Evolutionary conservation across 1,140 invertebrate genomes (phyloP), one percentile per base, ranked within the genome.

Genomic region (Ips typographus): DNA sequence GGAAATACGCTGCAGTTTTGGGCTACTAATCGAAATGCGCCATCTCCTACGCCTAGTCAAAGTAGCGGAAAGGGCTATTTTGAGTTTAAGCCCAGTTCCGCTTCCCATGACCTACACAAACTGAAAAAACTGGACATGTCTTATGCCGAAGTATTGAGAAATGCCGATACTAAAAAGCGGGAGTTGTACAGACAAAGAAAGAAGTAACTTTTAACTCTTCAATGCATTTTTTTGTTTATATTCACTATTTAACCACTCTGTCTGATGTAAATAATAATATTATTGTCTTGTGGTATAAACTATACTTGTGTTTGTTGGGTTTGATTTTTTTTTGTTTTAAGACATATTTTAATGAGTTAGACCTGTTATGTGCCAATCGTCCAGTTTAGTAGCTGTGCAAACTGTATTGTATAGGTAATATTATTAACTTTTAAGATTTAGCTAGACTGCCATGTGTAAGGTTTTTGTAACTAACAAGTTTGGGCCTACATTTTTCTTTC

Each of bases 141-240:
- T 2, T 94, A 94, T 77, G 92, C 92, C 0, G 91, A 94, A 78
- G 92, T 89, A 2, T 80, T 94, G 6, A 85, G 90, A 58, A 88
- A 88, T 77, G 86, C 88, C 49, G 89, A 90, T 72, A 82, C 71
- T 36, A 79, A 76, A 51, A 77, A 85, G 55, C 65, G 69, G 55
- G 74, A 74, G 40, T 8, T 71, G 55, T 64, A 68, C 6, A 73
- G 70, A 51, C 69, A 75, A 7, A 74, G 74, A 62, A 74, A 61
- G 64, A 75, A 55, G 37, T 55, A 55, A 37, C 22, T 22, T 0
- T 22, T 55, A 55, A 37, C 22, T 22, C 22, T 22, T 22, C 22
- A 22, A 22, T 22, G 22, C 22, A 22, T 22, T 22, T 22, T 0
- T 0, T 22, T 22, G 22, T 22, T 22, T 22, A 22, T 22, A 22